Base-by-base conservation (phyloP, 2,113 vertebrate genomes). In the Macaca mulatta region DNA sequence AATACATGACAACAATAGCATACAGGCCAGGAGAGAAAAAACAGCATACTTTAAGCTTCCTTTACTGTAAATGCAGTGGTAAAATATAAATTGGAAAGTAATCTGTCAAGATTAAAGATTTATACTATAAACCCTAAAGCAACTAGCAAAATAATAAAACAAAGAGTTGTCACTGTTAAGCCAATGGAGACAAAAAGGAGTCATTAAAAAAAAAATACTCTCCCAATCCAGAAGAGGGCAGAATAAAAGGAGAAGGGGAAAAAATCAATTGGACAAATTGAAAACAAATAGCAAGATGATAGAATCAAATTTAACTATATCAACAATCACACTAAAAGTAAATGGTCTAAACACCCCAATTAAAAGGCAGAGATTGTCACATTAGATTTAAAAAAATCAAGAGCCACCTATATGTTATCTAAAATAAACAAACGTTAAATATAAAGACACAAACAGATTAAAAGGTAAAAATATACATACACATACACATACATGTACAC, bases 381-480 rank as follows among this genome's bases (percentile, higher is more conserved):
- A 82, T 1, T 48, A 2, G 11, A 85, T 64, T 79, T 55, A 27
- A 45, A 79, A 35, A 86, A 74, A 74, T 90, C 45, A 89, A 81
- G 67, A 85, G 30, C 38, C 23, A 96, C 52, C 25, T 43, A 83
- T 5, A 43, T 59, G 10, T 13, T 80, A 57, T 23, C 86, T 86
- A 90, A 89, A 74, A 89, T 23, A 92, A 89, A 86, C 57, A 92
- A 89, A 86, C 50, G 74, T 91, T 77, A 85, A 94, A 88, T 81
- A 94, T 57, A 85, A 96, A 94, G 40, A 72, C 27, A 89, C 32
- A 67, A 48, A 81, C 38, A 57, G 25, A 55, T 81, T 70, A 84
- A 64, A 75, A 27, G 40, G 4, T 83, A 5, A 93, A 78, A 79
- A 61, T 11, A 57, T 8, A 57, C 20, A 57, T 7, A 57, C 20